Percentiles rank a stretch among this genome's conserved stretches.
Conservation (phyloP, 2,888 invertebrate species). For the Trachelus troglodyta region DNA sequence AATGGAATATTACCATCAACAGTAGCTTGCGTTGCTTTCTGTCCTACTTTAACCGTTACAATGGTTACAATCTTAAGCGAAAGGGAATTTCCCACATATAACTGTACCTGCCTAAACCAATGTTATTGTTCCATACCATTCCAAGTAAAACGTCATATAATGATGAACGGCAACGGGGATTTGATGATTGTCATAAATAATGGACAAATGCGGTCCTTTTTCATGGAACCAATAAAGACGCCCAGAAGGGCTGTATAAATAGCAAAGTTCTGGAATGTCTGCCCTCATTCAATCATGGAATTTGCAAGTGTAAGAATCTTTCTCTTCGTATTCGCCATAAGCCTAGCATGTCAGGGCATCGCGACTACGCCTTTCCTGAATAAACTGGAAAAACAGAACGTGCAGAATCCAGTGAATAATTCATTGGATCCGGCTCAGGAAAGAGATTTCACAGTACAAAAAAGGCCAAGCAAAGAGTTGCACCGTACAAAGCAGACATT, state of each 20-base stretch:
- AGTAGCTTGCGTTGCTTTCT: neutral
- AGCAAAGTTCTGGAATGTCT: neutral
- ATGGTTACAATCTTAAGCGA: neutral
- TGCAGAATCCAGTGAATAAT: neutral
- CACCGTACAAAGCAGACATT: neutral
- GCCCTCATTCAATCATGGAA: neutral
- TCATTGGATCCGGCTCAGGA: neutral
- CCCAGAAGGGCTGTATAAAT: neutral
- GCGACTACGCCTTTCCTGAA: neutral
- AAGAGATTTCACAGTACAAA: neutral
- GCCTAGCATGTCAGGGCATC: neutral
- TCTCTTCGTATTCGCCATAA: neutral
- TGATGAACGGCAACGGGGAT: neutral
- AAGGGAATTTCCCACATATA: neutral
- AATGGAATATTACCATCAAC: neutral
- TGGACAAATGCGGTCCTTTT: neutral
- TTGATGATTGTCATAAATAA: neutral
- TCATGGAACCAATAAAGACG: neutral
- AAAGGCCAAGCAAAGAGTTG: neutral
- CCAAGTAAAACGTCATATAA: neutral
- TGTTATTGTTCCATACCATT: neutral
- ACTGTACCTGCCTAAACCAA: neutral
- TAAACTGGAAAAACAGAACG: neutral
- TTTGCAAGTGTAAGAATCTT: neutral
- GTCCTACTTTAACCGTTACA: neutral